A percentile compares a stretch with the other conserved stretches of the same genome.
Conservation (phyloP, 2,797 vertebrate genomes). For the Cebuella pygmaea region DNA sequence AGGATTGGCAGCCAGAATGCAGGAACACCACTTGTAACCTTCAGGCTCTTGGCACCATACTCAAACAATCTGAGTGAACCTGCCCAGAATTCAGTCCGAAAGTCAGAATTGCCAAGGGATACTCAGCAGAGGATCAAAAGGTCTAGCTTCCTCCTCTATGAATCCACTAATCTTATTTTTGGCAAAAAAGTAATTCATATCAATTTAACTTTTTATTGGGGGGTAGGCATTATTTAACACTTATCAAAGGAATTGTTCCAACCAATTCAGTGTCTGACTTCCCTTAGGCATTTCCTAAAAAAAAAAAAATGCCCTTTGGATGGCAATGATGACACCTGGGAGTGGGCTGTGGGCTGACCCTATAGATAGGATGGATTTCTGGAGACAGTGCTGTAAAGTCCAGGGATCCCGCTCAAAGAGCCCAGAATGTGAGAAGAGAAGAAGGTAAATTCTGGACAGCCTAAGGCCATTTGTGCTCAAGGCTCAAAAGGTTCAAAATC, state of each 20-base stretch:
- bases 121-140: conserved; percentile 54
- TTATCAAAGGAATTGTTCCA: conserved; percentile 36
- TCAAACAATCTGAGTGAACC: not conserved
- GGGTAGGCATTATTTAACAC: not conserved
- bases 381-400: not conserved
- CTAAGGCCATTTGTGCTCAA: not conserved
- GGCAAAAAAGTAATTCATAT: not conserved
- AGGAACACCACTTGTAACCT: not conserved
- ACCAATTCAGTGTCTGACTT: not conserved
- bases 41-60: not conserved
- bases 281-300: not conserved
- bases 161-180: conserved; percentile 23
- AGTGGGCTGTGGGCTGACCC: not conserved
- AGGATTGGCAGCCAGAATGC: not conserved
- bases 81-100: conserved; percentile 5
- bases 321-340: not conserved
- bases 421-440: not conserved
- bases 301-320: not conserved
- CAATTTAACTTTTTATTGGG: conserved; percentile 46
- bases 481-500: not conserved
- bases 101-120: conserved; percentile 13
- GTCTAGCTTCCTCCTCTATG: not conserved
- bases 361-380: not conserved
- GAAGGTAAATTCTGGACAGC: not conserved
- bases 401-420: not conserved